Evolutionary conservation across 2,888 invertebrate species (phyloP).

Genomic region (Melinaea marsaeus): DNA sequence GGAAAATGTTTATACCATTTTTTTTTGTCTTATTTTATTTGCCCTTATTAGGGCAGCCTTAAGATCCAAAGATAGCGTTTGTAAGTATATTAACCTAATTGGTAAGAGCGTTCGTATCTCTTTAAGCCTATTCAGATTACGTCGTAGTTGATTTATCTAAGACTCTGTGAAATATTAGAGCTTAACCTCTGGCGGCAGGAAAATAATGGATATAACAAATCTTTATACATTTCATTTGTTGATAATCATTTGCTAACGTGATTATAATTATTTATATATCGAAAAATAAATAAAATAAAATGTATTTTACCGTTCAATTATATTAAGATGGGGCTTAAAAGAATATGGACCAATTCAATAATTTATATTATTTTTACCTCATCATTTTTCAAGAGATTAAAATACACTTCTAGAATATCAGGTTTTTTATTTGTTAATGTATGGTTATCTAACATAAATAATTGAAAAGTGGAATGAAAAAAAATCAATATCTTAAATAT

Average conservation of each 20-base stretch:
- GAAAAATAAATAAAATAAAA: too few relatives aligned
- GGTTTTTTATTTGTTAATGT: too few relatives aligned
- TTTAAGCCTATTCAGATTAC: slow-evolving; percentile 8
- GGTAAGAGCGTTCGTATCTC: slow-evolving; percentile 6
- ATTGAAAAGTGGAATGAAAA: too few relatives aligned
- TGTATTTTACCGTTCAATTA: too few relatives aligned
- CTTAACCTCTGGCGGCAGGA: slow-evolving; percentile 14
- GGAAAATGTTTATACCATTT: background rate
- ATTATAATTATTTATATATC: too few relatives aligned
- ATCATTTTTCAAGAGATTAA: too few relatives aligned
- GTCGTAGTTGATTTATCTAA: slow-evolving; percentile 15
- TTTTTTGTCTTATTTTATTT: slow-evolving; percentile 1
- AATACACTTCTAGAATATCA: too few relatives aligned
- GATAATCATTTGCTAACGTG: background rate
- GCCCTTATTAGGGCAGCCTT: background rate
- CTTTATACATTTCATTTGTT: background rate
- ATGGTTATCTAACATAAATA: too few relatives aligned
- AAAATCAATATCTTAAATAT: too few relatives aligned
- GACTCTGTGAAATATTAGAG: slow-evolving; percentile 20
- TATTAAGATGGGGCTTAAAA: too few relatives aligned
- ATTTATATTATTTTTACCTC: too few relatives aligned
- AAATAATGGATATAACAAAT: slow-evolving; percentile 8
- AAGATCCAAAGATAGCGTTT: slow-evolving; percentile 4
- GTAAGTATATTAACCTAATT: slow-evolving; percentile 6
- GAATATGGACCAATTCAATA: too few relatives aligned